Evolutionary conservation across 2,797 vertebrate species (phyloP), one percentile per base, ranked within the genome.

Genomic region (Lemur catta): DNA sequence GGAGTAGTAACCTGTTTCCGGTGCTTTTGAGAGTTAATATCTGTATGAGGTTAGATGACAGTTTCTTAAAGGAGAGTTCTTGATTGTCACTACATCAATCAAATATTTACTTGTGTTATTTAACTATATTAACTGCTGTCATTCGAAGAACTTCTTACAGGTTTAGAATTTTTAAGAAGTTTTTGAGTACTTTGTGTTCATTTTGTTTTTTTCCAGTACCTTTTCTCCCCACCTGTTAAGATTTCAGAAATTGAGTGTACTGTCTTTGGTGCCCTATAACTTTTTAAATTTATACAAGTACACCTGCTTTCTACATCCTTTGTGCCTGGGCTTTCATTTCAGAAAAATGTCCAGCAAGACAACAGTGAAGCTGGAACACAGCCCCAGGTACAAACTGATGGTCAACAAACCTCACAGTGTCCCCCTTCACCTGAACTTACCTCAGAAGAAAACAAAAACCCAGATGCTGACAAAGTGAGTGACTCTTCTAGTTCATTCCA

Each of bases 271-370:
- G 93, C 92, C 96, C 98, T 97, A 76, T 98, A 85, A 96, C 91
- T 89, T 94, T 94, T 94, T 7, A 90, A 88, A 4, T 97, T 92
- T 94, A 96, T 98, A 94, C 72, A 97, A 98, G 98, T 98, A 97
- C 98, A 97, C 98, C 96, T 98, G 96, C 98, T 98, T 98, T 98
- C 98, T 98, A 98, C 98, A 98, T 99, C 98, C 98, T 98, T 98
- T 98, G 98, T 98, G 98, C 98, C 98, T 99, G 99, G 99, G 98
- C 98, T 99, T 98, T 98, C 98, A 97, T 99, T 99, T 98, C 99
- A 99, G 99, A 99, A 98, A 97, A 98, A 98, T 98, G 97, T 98
- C 98, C 98, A 98, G 98, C 98, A 98, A 98, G 98, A 98, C 98
- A 98, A 97, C 98, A 98, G 88, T 98, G 99, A 99, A 96, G 98